phyloP scores from a whole-genome alignment of 2,797 vertebrate species.

The Muraenolepis orangiensis region DNA sequence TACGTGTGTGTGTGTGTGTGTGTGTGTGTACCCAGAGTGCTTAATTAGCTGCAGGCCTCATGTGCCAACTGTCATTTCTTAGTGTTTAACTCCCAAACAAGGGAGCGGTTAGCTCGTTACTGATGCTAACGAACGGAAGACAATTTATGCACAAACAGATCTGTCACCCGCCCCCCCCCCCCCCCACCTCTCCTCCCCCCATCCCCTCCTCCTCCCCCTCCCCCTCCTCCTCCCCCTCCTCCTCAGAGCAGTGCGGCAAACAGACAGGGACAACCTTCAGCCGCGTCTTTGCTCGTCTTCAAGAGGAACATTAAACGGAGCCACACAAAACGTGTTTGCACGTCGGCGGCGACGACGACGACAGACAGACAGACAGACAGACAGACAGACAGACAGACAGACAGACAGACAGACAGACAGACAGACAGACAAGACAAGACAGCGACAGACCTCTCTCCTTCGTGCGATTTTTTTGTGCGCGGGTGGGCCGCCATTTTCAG shows the following conservation, averaged over 20 bases:
- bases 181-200: constrained; percentile 38
- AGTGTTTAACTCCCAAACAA: constrained; percentile 65
- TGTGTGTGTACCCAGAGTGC: constrained; percentile 49
- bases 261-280: constrained; percentile 36
- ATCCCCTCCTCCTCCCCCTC: constrained; percentile 44
- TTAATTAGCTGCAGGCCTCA: constrained; percentile 68
- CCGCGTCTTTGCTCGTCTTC: constrained; percentile 42
- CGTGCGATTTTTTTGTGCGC: background rate
- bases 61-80: constrained; percentile 57
- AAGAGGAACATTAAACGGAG: constrained; percentile 25
- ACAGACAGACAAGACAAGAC: no score
- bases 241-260: constrained; percentile 50
- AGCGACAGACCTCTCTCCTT: no score
- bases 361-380: constrained; percentile 20
- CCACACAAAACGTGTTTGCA: constrained; percentile 21
- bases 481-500: background rate
- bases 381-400: constrained; percentile 14
- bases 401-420: constrained; percentile 20
- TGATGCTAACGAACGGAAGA: constrained; percentile 54
- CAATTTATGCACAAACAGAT: constrained; percentile 63
- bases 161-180: constrained; percentile 47
- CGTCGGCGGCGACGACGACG: background rate
- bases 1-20: constrained; percentile 8
- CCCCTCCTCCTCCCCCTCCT: constrained; percentile 47
- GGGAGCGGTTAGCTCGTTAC: constrained; percentile 60